A percentile compares a stretch with the other conserved stretches of the same genome.
These are phyloP conservation scores for Temnothorax unifasciatus DNA, from an alignment of 2,888 invertebrate species.

Conservation along the genomic window DNA sequence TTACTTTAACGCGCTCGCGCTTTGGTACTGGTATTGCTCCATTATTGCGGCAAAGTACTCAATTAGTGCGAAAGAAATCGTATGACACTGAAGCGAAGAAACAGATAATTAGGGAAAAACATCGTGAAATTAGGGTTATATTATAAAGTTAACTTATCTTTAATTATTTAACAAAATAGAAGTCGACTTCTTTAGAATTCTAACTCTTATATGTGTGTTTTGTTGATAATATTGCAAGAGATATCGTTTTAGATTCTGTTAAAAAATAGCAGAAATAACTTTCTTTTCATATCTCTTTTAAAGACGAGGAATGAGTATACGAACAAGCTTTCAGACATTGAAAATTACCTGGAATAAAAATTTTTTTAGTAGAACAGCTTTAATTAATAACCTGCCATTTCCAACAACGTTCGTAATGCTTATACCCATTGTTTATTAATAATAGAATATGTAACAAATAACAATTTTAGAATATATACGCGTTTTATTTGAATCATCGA, in stretches of 20 bases:
- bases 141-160: neutral
- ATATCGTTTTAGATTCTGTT: neutral
- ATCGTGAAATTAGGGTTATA: neutral
- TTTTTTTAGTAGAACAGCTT: neutral
- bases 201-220: neutral
- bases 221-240: neutral
- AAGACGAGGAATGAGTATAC: neutral
- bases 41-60: slow-evolving; percentile 62
- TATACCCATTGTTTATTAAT: neutral
- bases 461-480: neutral
- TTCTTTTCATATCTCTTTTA: neutral
- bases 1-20: slow-evolving; percentile 62
- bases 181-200: neutral
- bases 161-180: slow-evolving; percentile 23
- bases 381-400: neutral
- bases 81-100: neutral
- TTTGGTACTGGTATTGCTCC: slow-evolving; percentile 62
- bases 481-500: neutral
- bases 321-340: neutral
- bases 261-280: neutral
- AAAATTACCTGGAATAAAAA: neutral
- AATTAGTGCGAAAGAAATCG: slow-evolving; percentile 25
- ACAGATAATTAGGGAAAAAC: neutral
- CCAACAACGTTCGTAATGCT: neutral
- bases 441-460: neutral